phyloP scores from a whole-genome alignment of 2,888 invertebrate species.

The Hesperia comma region DNA sequence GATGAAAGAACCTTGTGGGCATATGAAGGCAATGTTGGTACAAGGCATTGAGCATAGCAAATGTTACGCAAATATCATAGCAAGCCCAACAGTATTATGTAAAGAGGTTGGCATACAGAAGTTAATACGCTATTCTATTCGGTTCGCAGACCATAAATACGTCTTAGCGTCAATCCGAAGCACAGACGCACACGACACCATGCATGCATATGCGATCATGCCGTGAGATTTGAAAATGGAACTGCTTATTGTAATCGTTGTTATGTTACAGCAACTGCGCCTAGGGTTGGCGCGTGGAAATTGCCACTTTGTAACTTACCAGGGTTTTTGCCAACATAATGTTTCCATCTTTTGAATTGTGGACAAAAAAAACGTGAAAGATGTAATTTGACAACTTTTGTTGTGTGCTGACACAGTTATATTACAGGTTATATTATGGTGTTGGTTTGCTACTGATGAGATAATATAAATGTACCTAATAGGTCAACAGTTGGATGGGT shows the following conservation, averaged over 20 bases:
- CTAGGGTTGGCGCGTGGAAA: background rate
- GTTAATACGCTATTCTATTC: slow-evolving; percentile 47
- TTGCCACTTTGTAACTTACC: no score
- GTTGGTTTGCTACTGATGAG: no score
- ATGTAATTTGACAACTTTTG: no score
- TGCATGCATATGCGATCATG: slow-evolving; percentile 51
- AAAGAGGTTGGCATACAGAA: slow-evolving; percentile 42
- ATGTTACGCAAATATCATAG: slow-evolving; percentile 1
- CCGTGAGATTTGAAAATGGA: slow-evolving; percentile 33
- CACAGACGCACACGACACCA: slow-evolving; percentile 46
- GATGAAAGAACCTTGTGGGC: background rate
- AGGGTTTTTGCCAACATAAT: no score
- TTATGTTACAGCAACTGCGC: background rate
- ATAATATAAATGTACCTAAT: no score
- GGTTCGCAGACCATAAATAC: slow-evolving; percentile 54
- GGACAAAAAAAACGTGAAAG: no score
- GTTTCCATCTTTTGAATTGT: no score
- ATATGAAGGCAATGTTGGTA: no score
- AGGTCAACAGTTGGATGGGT: no score
- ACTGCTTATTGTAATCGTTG: slow-evolving; percentile 13
- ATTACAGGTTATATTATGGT: no score
- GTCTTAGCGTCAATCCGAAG: slow-evolving; percentile 51
- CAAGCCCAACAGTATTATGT: slow-evolving; percentile 37
- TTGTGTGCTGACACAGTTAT: no score
- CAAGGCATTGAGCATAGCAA: background rate